A percentile compares a stretch with the other conserved stretches of the same genome.
Evolutionary conservation across 2,797 vertebrate genomes (phyloP).

Genomic region (Nyctalus aviator): DNA sequence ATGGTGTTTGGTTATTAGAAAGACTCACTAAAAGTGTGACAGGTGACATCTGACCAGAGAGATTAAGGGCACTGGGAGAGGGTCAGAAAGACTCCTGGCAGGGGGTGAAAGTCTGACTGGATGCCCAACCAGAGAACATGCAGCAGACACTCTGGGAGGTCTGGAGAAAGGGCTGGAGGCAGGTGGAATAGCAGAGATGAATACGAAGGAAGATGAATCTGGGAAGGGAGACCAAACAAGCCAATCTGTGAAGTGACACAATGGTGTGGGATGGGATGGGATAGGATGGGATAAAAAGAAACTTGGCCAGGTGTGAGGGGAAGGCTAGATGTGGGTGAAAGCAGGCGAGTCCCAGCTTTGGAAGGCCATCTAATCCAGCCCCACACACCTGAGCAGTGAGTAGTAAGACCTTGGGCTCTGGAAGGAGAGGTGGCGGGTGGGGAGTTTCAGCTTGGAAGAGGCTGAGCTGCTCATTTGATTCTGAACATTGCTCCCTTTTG

Average conservation of each 20-base stretch:
- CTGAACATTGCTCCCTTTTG: background rate
- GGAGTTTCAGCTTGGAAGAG: background rate
- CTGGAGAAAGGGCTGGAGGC: background rate
- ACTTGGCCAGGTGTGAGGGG: background rate
- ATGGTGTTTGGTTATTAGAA: background rate
- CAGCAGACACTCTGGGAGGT: background rate
- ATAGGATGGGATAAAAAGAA: background rate
- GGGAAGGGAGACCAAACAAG: background rate
- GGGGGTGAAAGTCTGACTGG: background rate
- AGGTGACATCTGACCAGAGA: background rate
- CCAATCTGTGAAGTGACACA: background rate
- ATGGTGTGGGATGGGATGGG: background rate
- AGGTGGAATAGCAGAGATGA: background rate
- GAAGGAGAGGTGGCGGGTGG: background rate
- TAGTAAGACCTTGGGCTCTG: background rate
- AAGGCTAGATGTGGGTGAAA: background rate
- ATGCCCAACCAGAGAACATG: background rate
- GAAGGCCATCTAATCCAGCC: background rate
- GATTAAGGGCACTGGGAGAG: background rate
- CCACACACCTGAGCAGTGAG: background rate
- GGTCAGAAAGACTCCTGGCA: conserved; percentile 33
- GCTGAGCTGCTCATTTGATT: conserved; percentile 40
- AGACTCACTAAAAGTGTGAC: background rate
- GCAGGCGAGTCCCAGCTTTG: background rate
- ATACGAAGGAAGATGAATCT: background rate